A percentile compares a stretch with the other conserved stretches of the same genome.
Conservation (phyloP, 2,888 invertebrate species). For the Eristalinus sepulchralis region DNA sequence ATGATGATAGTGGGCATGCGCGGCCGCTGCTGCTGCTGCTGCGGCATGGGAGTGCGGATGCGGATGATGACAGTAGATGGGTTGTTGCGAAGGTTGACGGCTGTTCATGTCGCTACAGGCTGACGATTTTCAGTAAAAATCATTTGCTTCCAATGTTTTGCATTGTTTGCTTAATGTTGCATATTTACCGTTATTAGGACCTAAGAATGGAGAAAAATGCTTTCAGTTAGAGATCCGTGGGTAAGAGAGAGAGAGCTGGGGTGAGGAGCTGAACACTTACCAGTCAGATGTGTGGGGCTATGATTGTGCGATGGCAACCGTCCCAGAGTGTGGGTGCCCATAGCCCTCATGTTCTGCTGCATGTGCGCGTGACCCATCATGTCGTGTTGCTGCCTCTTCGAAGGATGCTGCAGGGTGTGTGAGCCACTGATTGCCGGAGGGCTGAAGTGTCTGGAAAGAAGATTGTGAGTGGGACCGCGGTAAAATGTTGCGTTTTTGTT, state of each 20-base stretch:
- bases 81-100: constrained; percentile 78
- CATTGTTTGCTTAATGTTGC: constrained; percentile 97
- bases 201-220: constrained; percentile 76
- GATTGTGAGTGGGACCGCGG: neutral
- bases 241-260: neutral
- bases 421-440: constrained; percentile 81
- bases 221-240: neutral
- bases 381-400: constrained; percentile 79
- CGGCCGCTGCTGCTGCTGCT: constrained; percentile 82
- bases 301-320: constrained; percentile 84
- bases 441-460: constrained; percentile 79
- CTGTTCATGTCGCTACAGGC: constrained; percentile 80
- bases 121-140: constrained; percentile 95
- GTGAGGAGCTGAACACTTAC: constrained; percentile 74
- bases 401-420: constrained; percentile 81
- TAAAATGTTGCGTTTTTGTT: constrained; percentile 48
- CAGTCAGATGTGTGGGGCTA: constrained; percentile 83
- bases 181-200: constrained; percentile 93
- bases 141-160: constrained; percentile 95
- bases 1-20: constrained; percentile 81
- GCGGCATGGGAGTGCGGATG: constrained; percentile 80
- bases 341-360: constrained; percentile 82
- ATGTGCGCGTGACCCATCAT: constrained; percentile 82
- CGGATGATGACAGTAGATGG: constrained; percentile 81
- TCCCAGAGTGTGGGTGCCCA: constrained; percentile 86